Evolutionary conservation across 1,140 invertebrate species (phyloP).

Genomic region (Drosophila eugracilis): DNA sequence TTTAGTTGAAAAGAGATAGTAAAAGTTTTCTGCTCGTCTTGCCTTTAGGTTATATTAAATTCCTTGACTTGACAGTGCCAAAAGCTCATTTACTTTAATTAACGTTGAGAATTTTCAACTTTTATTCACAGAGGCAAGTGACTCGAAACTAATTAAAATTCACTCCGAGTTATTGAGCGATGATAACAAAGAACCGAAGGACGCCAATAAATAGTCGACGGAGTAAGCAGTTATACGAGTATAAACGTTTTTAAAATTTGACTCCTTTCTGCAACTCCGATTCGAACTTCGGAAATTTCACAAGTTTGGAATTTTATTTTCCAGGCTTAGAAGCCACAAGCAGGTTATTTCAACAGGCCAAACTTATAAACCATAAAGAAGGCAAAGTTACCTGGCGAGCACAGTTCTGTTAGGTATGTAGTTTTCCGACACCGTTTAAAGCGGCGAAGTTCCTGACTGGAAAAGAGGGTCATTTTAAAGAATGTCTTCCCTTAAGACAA

Average conservation of each 20-base stretch:
- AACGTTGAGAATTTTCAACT: background rate
- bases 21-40: conserved; percentile 52
- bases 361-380: conserved; percentile 15
- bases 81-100: conserved; percentile 35
- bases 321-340: conserved; percentile 31
- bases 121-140: no score
- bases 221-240: conserved; percentile 34
- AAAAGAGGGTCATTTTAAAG: no score
- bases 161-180: conserved; percentile 34
- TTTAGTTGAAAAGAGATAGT: conserved; percentile 46
- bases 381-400: conserved; percentile 16
- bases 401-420: conserved; percentile 1
- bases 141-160: conserved; percentile 49
- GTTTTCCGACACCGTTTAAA: background rate
- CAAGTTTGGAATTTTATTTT: conserved; percentile 64
- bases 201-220: conserved; percentile 14
- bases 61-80: conserved; percentile 24
- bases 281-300: conserved; percentile 21
- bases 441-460: no score
- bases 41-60: conserved; percentile 8
- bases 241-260: background rate
- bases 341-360: conserved; percentile 24
- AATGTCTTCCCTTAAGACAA: no score
- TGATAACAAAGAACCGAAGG: conserved; percentile 14
- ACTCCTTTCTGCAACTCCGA: background rate